These are phyloP conservation scores for Thunnus thynnus DNA, from an alignment of 2,113 vertebrate genomes.

Conservation along the genomic window DNA sequence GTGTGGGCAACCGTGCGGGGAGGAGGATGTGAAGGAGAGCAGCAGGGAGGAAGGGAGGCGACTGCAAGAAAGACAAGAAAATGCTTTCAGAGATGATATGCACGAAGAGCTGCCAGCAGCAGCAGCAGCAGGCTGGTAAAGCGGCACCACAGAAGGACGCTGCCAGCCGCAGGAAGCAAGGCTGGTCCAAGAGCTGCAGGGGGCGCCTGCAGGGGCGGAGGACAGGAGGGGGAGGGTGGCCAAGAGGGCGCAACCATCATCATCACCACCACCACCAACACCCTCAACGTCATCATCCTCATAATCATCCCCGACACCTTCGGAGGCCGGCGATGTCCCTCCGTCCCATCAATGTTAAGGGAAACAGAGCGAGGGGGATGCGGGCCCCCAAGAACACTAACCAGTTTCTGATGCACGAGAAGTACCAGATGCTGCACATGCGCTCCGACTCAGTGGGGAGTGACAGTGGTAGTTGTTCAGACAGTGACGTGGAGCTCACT, in stretches of 20 bases:
- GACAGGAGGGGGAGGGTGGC: constrained; percentile 48
- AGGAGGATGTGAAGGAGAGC: constrained; percentile 73
- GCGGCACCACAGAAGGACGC: constrained; percentile 48
- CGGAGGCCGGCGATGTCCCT: constrained; percentile 69
- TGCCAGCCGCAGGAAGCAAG: constrained; percentile 50
- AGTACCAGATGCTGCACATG: constrained; percentile 91
- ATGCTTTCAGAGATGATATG: constrained; percentile 74
- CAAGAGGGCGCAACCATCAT: constrained; percentile 53
- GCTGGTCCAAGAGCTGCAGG: constrained; percentile 68
- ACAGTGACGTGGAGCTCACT: constrained; percentile 88
- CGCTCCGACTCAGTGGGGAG: constrained; percentile 90
- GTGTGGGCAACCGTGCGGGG: constrained; percentile 36
- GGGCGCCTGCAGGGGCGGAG: constrained; percentile 61
- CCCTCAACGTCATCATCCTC: constrained; percentile 40
- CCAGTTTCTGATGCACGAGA: constrained; percentile 93
- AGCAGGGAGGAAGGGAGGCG: constrained; percentile 45
- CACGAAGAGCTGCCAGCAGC: constrained; percentile 65
- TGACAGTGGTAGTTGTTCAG: constrained; percentile 86
- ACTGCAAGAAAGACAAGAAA: constrained; percentile 45
- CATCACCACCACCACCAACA: constrained; percentile 59
- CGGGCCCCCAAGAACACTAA: constrained; percentile 91
- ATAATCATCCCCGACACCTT: constrained; percentile 28
- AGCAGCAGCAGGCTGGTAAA: constrained; percentile 44
- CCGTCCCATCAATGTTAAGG: constrained; percentile 88
- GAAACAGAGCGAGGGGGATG: constrained; percentile 88